A percentile compares a stretch with the other conserved stretches of the same genome.
These are phyloP conservation scores for Esox niger DNA, from an alignment of 2,113 vertebrate species.

Conservation along the genomic window DNA sequence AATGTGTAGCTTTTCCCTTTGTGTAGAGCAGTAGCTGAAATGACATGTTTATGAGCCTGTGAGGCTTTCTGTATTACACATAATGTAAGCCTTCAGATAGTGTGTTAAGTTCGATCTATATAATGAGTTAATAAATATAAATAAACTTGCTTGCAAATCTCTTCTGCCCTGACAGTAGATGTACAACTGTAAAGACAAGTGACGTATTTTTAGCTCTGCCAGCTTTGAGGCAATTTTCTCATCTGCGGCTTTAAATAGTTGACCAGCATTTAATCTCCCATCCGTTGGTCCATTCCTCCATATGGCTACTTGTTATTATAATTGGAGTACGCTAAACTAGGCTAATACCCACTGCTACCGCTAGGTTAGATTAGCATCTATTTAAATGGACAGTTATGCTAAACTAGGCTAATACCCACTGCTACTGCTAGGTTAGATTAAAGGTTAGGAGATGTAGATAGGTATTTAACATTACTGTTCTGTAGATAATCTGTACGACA, in stretches of 20 bases:
- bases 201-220: slow-evolving; percentile 11
- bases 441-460: too few species aligned
- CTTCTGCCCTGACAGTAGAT: too few species aligned
- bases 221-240: neutral
- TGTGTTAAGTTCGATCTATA: too few species aligned
- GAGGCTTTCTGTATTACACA: neutral
- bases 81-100: neutral
- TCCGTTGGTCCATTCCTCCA: neutral
- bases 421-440: neutral
- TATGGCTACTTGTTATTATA: neutral
- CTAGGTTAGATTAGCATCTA: neutral
- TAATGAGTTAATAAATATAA: too few species aligned
- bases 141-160: too few species aligned
- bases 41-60: neutral
- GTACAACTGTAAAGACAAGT: neutral
- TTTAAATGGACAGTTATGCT: neutral
- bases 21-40: neutral
- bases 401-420: neutral
- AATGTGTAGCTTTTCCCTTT: neutral
- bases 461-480: too few species aligned
- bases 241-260: slow-evolving; percentile 19
- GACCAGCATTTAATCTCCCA: slow-evolving; percentile 5
- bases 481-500: too few species aligned
- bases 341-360: neutral
- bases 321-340: neutral